These are phyloP conservation scores for Aspidoscelis tigris DNA, from an alignment of 2,113 vertebrate species.

Conservation along the genomic window DNA sequence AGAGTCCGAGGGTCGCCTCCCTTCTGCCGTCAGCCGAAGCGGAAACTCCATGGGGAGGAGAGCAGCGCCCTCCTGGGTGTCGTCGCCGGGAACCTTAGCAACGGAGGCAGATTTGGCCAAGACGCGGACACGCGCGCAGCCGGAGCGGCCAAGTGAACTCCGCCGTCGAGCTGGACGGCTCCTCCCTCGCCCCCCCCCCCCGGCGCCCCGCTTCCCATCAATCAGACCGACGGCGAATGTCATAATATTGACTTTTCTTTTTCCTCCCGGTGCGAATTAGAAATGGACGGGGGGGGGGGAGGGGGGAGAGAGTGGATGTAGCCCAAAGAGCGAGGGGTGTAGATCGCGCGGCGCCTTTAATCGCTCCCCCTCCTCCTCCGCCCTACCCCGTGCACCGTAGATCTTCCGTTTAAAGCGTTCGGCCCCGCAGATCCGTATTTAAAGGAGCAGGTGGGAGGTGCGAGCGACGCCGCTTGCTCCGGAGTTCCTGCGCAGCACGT, in stretches of 20 bases:
- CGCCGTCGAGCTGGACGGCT: constrained; percentile 58
- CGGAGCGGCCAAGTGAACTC: constrained; percentile 42
- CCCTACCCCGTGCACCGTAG: constrained; percentile 57
- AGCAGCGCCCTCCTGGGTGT: constrained; percentile 58
- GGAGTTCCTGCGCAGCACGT: constrained; percentile 81
- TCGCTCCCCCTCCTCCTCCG: constrained; percentile 30
- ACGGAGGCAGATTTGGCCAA: constrained; percentile 58
- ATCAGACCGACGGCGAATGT: constrained; percentile 61
- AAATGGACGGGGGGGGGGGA: constrained; percentile 24
- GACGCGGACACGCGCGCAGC: not conserved
- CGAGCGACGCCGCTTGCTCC: constrained; percentile 66
- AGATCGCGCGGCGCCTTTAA: constrained; percentile 66
- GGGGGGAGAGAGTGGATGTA: too few species aligned
- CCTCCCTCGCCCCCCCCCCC: not conserved
- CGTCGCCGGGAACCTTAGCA: constrained; percentile 59
- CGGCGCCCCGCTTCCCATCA: constrained; percentile 30
- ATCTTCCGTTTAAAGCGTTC: constrained; percentile 68
- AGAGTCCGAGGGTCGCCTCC: constrained; percentile 54
- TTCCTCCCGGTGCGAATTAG: constrained; percentile 44
- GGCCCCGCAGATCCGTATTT: constrained; percentile 80
- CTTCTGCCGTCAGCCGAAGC: constrained; percentile 64
- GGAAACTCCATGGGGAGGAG: constrained; percentile 54
- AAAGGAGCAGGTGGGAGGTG: constrained; percentile 82
- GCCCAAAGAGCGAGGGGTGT: not conserved
- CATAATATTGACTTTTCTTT: constrained; percentile 73